Base-by-base conservation (phyloP, 1,140 invertebrate genomes). In the Caenorhabditis latens region DNA sequence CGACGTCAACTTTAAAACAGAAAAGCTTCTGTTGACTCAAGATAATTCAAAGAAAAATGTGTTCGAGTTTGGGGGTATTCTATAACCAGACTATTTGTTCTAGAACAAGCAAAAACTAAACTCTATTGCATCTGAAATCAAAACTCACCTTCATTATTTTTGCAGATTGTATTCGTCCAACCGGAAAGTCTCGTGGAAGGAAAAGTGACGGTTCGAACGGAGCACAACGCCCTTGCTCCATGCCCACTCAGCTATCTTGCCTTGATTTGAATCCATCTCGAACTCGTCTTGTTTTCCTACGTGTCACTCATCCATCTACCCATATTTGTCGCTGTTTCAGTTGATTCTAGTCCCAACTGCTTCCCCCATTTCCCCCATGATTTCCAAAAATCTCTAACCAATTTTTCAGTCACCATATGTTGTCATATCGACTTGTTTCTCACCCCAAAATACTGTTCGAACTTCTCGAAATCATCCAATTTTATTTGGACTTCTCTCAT, bases 121-220 rank as follows among this genome's bases (percentile, higher is more conserved):
- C 13, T 14, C 16, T 6, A 14, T 11, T 14, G 3, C 50, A 14
- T 53, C 50, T 16, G 50, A 11, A 63, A 32, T 1, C 61, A 32
- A 63, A 63, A 58, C n/a, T 0, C 1, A 2, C n/a, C 55, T 13
- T 13, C 24, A 13, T 63, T 11, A 53, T 8, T 43, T 87, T 65
- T 91, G 88, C 58, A 85, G 50, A 85, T 86, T 32, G 90, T 90
- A 8, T 90, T 90, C 55, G 90, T 90, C 1, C 90, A 91, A 67
- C 84, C 91, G 5, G 90, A 90, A 42, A 90, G 90, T n/a, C 48
- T 91, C 14, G 67, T 57, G n/a, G 90, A 90, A 32, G 83, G 75
- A 57, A 85, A 87, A 61, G 88, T 90, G 6, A 88, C 85, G 1
- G 89, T 90, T 32, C 83, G 90, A 55, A 90, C 88, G 48, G 90